Evolutionary conservation across 2,888 invertebrate genomes (phyloP), one percentile per base, ranked within the genome.

Genomic region (Ornithoptera alexandrae): DNA sequence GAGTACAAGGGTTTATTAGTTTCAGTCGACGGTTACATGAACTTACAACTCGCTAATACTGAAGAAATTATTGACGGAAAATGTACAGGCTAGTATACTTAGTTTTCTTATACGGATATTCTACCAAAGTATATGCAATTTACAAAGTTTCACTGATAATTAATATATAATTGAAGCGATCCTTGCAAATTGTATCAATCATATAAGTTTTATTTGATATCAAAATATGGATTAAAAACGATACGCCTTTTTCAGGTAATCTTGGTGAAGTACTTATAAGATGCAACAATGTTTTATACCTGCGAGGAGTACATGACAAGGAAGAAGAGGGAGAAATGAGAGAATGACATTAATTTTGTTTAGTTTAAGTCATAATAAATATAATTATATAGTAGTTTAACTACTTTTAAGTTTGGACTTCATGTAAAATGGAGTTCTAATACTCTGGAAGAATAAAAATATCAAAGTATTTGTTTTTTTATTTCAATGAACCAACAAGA

Each of bases 21-120:
- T 0, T 99, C 99, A 5, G 98, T 98, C 1, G 99, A 99, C 90
- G 98, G 98, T 10, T 99, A 99, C 84, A 99, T 99, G 99, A 99
- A 99, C 87, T 92, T 99, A 76, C 98, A 99, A 92, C 90, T 99
- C 72, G 99, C 99, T 0, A 99, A 99, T 85, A 97, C 99, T 12
- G 99, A 99, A 89, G 99, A 99, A 93, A 97, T 96, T 82, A 97
- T 99, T 74, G 98, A 99, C 81, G 98, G 98, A 67, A 95, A 94
- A 74, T 94, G 96, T 74, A 97, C 98, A 77, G 98, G 99, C 5
- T 30, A 30, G 30, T 30, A 30, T 30, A 30, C 3, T 30, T 30
- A 30, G 30, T 30, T 3, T 30, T 30, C 30, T 30, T 30, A 30
- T 30, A 30, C 30, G 3, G 30, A 30, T 95, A 56, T 63, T 20